Base-by-base conservation (phyloP, 2,797 vertebrate species). In the Labeo calbasu region DNA sequence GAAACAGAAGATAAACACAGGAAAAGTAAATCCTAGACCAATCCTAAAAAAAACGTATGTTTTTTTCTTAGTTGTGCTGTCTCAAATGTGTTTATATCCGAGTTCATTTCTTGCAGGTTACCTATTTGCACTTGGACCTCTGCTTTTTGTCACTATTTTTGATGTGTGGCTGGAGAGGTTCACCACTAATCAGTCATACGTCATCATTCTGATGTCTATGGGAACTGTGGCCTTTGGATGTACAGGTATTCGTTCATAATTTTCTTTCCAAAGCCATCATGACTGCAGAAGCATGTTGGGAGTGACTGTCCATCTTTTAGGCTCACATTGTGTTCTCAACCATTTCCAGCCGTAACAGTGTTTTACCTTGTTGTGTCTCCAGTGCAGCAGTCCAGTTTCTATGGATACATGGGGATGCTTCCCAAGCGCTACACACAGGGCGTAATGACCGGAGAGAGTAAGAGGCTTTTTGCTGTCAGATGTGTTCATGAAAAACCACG, bases 361-460 rank as follows among this genome's bases (percentile, higher is more conserved):
- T 51, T 87, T 89, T 84, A 80, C 71, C 77, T 90, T 84, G 88
- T 86, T 79, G 82, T 90, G 79, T 87, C 81, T 86, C 80, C 96
- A 99, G 98, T 99, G 94, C 98, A 99, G 95, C 98, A 99, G 96
- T 99, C 98, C 89, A 99, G 98, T 95, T 99, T 99, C 96, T 99
- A 99, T 36, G 98, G 98, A 90, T 99, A 99, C 95, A 98, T 98
- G 84, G 98, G 98, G 91, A 97, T 99, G 97, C 94, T 99, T 92
- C 98, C 98, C 83, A 98, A 98, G 94, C 95, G 97, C 83, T 99
- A 99, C 94, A 99, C 98, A 0, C 98, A 99, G 91, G 98, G 98
- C 3, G 98, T 99, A 94, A 99, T 99, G 98, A 99, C 98, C 0
- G 98, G 98, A 17, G 98, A 99, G 93, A 99, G 98, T 99, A 90